Evolutionary conservation across 53 echinoderm and acorn worm genomes (phyloP).

Genomic region (Echinometra lucunter): DNA sequence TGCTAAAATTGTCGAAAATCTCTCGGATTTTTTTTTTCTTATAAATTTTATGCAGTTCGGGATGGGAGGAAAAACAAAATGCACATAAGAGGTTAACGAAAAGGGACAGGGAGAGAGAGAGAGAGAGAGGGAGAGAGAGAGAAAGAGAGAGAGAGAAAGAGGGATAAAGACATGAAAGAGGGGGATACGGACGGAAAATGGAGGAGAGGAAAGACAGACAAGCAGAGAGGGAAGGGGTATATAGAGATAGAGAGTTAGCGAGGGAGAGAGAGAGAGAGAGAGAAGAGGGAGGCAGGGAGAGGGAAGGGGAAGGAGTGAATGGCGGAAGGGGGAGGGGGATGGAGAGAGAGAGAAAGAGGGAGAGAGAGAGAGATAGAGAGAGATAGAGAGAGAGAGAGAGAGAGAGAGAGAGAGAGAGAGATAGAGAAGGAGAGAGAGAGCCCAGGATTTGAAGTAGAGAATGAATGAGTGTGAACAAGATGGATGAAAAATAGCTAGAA

Average conservation of each 20-base stretch:
- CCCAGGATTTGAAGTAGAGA: too few species aligned
- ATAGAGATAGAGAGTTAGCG: slow-evolving; percentile 24
- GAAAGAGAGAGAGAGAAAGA: neutral
- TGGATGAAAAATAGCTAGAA: too few species aligned
- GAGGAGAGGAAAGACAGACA: neutral
- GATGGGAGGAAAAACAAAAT: neutral
- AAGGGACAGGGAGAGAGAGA: neutral
- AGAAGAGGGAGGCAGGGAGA: too few species aligned
- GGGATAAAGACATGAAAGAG: neutral
- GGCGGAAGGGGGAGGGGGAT: too few species aligned
- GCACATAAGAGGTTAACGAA: neutral
- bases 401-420: too few species aligned
- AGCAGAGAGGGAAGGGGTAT: neutral
- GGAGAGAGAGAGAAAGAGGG: too few species aligned
- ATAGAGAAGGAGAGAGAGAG: too few species aligned
- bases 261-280: slow-evolving; percentile 1
- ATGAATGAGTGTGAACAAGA: too few species aligned
- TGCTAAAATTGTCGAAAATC: slow-evolving; percentile 38
- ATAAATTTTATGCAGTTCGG: neutral
- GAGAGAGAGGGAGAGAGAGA: neutral
- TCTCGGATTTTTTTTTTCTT: neutral
- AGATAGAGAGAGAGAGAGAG: too few species aligned
- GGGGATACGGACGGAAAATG: neutral
- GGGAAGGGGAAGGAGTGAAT: too few species aligned
- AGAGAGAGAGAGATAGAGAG: too few species aligned